Evolutionary conservation across 2,888 invertebrate species (phyloP).

Genomic region (Coecobrya sp.): DNA sequence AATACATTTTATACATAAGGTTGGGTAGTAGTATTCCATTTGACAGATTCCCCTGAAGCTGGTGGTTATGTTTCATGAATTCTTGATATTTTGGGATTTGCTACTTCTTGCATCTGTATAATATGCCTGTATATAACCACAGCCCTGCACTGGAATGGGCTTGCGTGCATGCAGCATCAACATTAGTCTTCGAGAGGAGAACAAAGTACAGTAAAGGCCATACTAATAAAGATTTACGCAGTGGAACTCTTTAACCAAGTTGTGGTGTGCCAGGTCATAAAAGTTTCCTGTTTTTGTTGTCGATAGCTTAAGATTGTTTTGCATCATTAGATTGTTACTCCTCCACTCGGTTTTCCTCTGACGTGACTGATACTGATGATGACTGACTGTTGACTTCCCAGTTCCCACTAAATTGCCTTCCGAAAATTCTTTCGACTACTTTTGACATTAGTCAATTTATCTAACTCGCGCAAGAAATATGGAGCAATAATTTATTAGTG

Average conservation of each 20-base stretch:
- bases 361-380: conserved; percentile 73
- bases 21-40: not conserved
- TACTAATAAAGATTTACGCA: not conserved
- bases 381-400: conserved; percentile 76
- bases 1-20: not conserved
- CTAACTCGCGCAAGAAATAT: conserved; percentile 67
- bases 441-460: conserved; percentile 72
- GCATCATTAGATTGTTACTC: conserved; percentile 48
- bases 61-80: conserved; percentile 37
- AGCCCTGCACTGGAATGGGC: not conserved
- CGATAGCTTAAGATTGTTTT: conserved; percentile 72
- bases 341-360: conserved; percentile 47
- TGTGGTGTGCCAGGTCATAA: conserved; percentile 72
- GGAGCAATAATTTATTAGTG: conserved; percentile 70
- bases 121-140: no score
- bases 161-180: not conserved
- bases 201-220: not conserved
- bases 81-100: conserved; percentile 56
- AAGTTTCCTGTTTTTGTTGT: conserved; percentile 73
- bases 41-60: conserved; percentile 31
- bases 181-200: not conserved
- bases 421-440: conserved; percentile 57
- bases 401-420: conserved; percentile 46
- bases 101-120: not conserved
- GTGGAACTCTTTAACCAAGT: conserved; percentile 52